These are phyloP conservation scores for Hirudo medicinalis DNA, from an alignment of 1,140 invertebrate genomes.

Conservation along the genomic window DNA sequence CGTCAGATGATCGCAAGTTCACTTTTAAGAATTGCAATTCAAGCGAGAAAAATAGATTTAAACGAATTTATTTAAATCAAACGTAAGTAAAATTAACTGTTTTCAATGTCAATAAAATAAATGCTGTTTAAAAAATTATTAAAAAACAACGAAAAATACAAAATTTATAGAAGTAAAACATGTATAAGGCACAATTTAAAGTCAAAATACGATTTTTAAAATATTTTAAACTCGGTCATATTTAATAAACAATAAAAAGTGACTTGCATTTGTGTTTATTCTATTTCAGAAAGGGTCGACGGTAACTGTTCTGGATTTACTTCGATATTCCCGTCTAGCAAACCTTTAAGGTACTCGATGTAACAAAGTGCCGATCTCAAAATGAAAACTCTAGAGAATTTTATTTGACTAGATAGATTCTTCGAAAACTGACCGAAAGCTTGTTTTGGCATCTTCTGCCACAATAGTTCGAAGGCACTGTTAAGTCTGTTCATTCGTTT, in stretches of 20 bases:
- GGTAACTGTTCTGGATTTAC: background rate
- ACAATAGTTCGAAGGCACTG: constrained; percentile 68
- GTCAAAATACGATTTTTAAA: background rate
- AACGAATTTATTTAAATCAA: background rate
- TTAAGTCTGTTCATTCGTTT: constrained; percentile 94
- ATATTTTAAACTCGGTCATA: background rate
- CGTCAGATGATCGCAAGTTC: background rate
- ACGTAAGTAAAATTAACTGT: background rate
- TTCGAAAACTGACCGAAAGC: constrained; percentile 8
- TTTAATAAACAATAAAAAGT: background rate
- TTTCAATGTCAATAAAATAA: background rate
- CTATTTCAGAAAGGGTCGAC: background rate
- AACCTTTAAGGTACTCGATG: background rate
- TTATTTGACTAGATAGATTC: background rate
- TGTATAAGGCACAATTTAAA: background rate
- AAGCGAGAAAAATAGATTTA: background rate
- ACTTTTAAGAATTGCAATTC: background rate
- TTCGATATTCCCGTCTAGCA: background rate
- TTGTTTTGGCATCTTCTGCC: constrained; percentile 17
- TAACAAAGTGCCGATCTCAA: constrained; percentile 4
- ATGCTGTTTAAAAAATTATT: background rate
- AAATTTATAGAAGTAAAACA: background rate
- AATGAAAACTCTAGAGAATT: constrained; percentile 1
- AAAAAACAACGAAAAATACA: background rate
- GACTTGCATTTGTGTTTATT: background rate